Evolutionary conservation across 2,888 invertebrate species (phyloP).

Genomic region (Oscheius sp.): DNA sequence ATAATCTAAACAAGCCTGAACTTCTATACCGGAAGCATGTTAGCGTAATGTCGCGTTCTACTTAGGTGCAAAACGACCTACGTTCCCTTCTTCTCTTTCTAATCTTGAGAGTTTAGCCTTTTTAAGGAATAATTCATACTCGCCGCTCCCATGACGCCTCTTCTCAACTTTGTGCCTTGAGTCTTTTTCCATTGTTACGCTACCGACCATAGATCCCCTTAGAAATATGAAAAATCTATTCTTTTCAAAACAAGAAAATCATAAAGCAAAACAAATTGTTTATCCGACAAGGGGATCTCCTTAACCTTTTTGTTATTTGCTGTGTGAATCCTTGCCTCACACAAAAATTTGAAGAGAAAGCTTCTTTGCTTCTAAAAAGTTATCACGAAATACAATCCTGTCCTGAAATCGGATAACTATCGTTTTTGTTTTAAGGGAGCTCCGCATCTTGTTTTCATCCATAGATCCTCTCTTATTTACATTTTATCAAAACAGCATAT

Average conservation of each 20-base stretch:
- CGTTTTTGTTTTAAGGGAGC: conserved; percentile 21
- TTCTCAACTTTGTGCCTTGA: background rate
- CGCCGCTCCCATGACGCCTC: conserved; percentile 13
- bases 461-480: background rate
- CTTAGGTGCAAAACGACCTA: too few species aligned
- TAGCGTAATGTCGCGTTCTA: too few species aligned
- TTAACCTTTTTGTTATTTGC: too few species aligned
- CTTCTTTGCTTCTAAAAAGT: conserved; percentile 11
- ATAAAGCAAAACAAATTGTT: background rate
- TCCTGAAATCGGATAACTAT: conserved; percentile 27
- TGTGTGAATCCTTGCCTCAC: background rate
- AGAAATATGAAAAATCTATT: too few species aligned
- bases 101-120: background rate
- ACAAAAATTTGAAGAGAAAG: background rate
- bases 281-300: background rate
- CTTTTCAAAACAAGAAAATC: background rate
- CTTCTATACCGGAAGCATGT: too few species aligned
- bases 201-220: background rate
- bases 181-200: background rate
- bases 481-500: background rate
- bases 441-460: conserved; percentile 5
- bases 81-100: conserved; percentile 1
- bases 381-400: conserved; percentile 14
- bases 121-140: conserved; percentile 8
- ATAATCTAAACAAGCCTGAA: too few species aligned